Evolutionary conservation across 2,888 invertebrate species (phyloP).

Genomic region (Melanostoma scalare): DNA sequence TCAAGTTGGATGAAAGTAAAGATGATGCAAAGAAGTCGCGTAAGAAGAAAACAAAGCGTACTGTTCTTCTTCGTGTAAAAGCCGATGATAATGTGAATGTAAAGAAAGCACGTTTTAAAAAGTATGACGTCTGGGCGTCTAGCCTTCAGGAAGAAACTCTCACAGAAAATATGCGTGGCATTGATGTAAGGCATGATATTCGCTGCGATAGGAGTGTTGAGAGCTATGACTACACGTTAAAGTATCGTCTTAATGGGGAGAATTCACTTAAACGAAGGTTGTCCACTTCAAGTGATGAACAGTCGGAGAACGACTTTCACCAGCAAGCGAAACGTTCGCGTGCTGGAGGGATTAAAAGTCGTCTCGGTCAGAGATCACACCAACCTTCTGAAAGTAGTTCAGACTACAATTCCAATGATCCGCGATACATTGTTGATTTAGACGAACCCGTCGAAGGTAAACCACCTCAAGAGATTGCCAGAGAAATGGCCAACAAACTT

Average conservation of each 20-base stretch:
- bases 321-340: constrained; percentile 78
- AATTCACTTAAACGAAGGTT: constrained; percentile 79
- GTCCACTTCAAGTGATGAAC: constrained; percentile 78
- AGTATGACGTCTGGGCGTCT: constrained; percentile 91
- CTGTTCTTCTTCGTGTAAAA: constrained; percentile 78
- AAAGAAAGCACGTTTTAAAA: constrained; percentile 83
- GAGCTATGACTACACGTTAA: constrained; percentile 88
- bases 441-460: constrained; percentile 81
- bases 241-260: constrained; percentile 85
- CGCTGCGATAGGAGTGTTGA: constrained; percentile 88
- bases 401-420: constrained; percentile 82
- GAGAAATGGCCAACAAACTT: constrained; percentile 89
- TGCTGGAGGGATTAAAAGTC: constrained; percentile 75
- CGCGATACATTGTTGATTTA: constrained; percentile 84
- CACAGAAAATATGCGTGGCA: constrained; percentile 89
- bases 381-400: constrained; percentile 80
- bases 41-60: constrained; percentile 77
- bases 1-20: constrained; percentile 75
- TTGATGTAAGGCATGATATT: constrained; percentile 87
- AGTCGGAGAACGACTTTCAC: constrained; percentile 77
- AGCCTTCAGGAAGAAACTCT: constrained; percentile 90
- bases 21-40: constrained; percentile 74
- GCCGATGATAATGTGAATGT: constrained; percentile 70
- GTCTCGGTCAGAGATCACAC: constrained; percentile 76
- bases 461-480: constrained; percentile 83